These are phyloP conservation scores for Lasioglossum morio DNA, from an alignment of 2,888 invertebrate species.

Conservation along the genomic window DNA sequence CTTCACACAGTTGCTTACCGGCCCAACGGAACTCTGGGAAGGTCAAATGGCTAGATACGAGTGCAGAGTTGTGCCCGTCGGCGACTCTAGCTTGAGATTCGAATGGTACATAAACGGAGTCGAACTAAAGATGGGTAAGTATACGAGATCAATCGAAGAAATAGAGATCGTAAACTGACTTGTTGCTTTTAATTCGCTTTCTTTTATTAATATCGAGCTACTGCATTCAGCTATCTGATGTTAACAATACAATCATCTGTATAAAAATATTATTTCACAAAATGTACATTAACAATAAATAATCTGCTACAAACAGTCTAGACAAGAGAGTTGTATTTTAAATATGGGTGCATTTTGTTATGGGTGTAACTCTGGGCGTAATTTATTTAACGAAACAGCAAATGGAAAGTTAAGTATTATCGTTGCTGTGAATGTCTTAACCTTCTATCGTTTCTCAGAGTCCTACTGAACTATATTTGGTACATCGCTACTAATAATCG, in stretches of 20 bases:
- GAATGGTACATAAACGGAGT: slow-evolving; percentile 98
- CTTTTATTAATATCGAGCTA: not conserved
- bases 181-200: not conserved
- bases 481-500: not conserved
- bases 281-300: slow-evolving; percentile 5
- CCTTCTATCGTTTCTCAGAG: slow-evolving; percentile 1
- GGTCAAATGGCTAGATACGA: slow-evolving; percentile 96
- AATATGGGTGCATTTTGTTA: not conserved
- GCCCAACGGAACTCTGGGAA: slow-evolving; percentile 96
- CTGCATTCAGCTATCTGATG: not conserved
- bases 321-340: not conserved
- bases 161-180: not conserved
- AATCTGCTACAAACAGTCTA: not conserved
- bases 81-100: slow-evolving; percentile 95
- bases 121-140: slow-evolving; percentile 94
- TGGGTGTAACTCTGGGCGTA: not conserved
- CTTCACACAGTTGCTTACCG: slow-evolving; percentile 94
- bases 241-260: not conserved
- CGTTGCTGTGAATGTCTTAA: not conserved
- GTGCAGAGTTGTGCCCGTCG: slow-evolving; percentile 96
- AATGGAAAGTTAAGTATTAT: not conserved
- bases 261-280: not conserved
- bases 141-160: not conserved
- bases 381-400: not conserved
- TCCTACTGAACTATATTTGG: not conserved